Evolutionary conservation across 2,888 invertebrate species (phyloP), one percentile per base, ranked within the genome.

Genomic region (Eupeodes latifasciatus): DNA sequence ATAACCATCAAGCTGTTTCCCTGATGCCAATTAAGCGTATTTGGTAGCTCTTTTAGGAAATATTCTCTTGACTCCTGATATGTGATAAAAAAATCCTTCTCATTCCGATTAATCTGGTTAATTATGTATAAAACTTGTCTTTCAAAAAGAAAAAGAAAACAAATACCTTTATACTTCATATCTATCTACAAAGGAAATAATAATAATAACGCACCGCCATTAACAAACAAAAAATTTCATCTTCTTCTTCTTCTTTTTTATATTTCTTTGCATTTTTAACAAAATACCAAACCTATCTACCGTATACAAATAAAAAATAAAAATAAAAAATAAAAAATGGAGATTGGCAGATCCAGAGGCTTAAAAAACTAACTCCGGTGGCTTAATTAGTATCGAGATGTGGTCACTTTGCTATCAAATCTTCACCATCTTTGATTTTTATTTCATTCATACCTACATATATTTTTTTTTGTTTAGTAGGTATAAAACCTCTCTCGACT

Each of bases 381-480:
- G 88, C 88, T 88, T 88, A 88, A 88, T 88, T 88, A 88, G 84
- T 81, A 88, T 81, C 81, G 57, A 78, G 85, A 85, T 78, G 81
- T 81, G 81, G 81, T 75, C 88, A 81, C 88, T 88, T 88, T 85
- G 74, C 74, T 88, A 84, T 88, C 88, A 85, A 81, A 78, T 85
- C 81, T 85, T 88, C 88, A 88, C 88, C 84, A 88, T 88, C 88
- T 85, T 81, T 81, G 51, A 62, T 11, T 75, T 75, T 61, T 59
- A 34, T 44, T 51, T 40, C 11, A 2, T 59, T n/a, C 14, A 36
- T 9, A 34, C 19, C 44, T 16, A 34, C 19, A 62, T 16, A 53
- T 49, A 0, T 57, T 55, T 47, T 7, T 57, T 55, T 47, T 7
- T 19, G 4, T 27, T 27, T 27, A 27, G 40, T 40, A 40, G 40